Base-by-base conservation (phyloP, 2,888 invertebrate species). In the Mechanitis messenoides region DNA sequence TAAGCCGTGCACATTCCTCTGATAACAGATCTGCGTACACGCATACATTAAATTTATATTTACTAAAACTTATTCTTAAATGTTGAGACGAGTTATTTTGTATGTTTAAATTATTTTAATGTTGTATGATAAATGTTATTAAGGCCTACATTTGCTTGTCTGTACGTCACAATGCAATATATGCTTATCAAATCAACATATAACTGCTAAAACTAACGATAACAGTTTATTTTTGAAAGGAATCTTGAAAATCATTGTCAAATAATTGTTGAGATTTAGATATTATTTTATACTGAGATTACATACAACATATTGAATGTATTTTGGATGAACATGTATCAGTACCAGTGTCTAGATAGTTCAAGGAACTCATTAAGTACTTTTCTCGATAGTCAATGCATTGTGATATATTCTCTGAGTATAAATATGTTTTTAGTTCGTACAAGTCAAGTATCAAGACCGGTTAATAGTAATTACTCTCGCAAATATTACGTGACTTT, bases 141-240 rank as follows among this genome's bases (percentile, higher is more conserved):
- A 56, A 59, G 56, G 61, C 47, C 57, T 59, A 61, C 46, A 46
- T 63, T 59, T 57, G 47, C 53, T 50, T 31, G 33, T 9, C 54
- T 55, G 20, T 61, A 63, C 66, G 63, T 66, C 65, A 66, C 55
- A 20, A 35, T n/a, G 20, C 53, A 54, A 59, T 63, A 66, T 66
- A 53, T 63, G 63, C 57, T 63, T 66, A 63, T 63, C 66, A 66
- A 66, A 66, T 66, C 63, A 66, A 61, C 66, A 66, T 60, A 55
- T 56, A 47, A 54, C 61, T 50, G 66, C 61, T 66, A 66, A 66
- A 66, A 66, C 63, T 53, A 59, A 56, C 54, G 66, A 66, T 66
- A 66, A 66, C 61, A 50, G 46, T 55, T 58, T 55, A 54, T 58
- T 55, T 58, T 59, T 35, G 28, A 42, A 56, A 38, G 56, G 53